Evolutionary conservation across 2,797 vertebrate species (phyloP).

Genomic region (Podargus strigoides): DNA sequence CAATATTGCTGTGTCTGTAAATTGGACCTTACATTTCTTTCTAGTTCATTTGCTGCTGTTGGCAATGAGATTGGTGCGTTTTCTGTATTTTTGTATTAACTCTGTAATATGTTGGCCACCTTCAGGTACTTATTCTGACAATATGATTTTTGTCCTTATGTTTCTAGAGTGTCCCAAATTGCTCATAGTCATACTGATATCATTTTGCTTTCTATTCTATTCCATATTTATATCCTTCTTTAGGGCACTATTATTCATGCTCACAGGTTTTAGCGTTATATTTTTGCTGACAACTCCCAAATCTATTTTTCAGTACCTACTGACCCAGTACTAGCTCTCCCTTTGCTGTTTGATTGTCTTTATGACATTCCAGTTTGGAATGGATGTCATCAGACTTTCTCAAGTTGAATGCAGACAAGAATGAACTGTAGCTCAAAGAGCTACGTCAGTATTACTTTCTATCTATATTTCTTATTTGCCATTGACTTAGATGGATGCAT

Average conservation of each 20-base stretch:
- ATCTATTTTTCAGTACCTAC: slow-evolving; percentile 40
- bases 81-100: background rate
- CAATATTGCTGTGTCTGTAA: background rate
- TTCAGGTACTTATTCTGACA: background rate
- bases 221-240: slow-evolving; percentile 38
- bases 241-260: slow-evolving; percentile 30
- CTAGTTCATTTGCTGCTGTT: background rate
- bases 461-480: background rate
- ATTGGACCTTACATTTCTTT: background rate
- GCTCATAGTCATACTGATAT: background rate
- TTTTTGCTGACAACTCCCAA: slow-evolving; percentile 55
- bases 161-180: slow-evolving; percentile 1
- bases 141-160: background rate
- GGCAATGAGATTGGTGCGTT: background rate
- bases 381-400: slow-evolving; percentile 32
- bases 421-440: background rate
- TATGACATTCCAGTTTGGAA: background rate
- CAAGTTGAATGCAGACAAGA: background rate
- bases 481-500: background rate
- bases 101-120: background rate
- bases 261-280: slow-evolving; percentile 32
- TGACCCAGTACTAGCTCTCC: slow-evolving; percentile 60
- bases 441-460: background rate
- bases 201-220: slow-evolving; percentile 1
- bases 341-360: slow-evolving; percentile 20